phyloP scores from a whole-genome alignment of 2,113 vertebrate species.

The Ophiodon elongatus region DNA sequence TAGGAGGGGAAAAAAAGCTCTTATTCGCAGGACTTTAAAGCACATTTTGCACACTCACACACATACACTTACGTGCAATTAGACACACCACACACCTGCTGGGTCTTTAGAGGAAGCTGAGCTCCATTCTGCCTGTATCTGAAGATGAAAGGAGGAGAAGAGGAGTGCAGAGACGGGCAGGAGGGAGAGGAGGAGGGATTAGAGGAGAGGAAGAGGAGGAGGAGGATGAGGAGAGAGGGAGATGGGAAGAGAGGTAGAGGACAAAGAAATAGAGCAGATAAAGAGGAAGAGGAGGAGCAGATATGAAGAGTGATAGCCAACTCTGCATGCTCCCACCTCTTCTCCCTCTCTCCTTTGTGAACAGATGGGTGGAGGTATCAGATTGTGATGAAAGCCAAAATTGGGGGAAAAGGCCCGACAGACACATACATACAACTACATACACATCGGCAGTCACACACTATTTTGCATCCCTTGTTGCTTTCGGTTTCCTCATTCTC shows the following conservation, averaged over 20 bases:
- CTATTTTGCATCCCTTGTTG: constrained; percentile 37
- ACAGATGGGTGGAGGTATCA: constrained; percentile 83
- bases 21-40: constrained; percentile 53
- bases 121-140: constrained; percentile 53
- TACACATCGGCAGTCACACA: constrained; percentile 19
- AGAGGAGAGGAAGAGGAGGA: constrained; percentile 44
- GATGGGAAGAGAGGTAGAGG: constrained; percentile 42
- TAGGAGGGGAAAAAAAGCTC: constrained; percentile 1
- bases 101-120: constrained; percentile 67
- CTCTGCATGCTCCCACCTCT: constrained; percentile 61
- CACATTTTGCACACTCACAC: constrained; percentile 54
- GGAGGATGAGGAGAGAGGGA: constrained; percentile 49
- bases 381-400: constrained; percentile 73
- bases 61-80: constrained; percentile 63
- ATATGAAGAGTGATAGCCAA: constrained; percentile 61
- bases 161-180: constrained; percentile 36
- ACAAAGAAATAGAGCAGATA: constrained; percentile 68
- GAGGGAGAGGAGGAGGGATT: constrained; percentile 51
- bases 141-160: constrained; percentile 71
- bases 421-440: constrained; percentile 17
- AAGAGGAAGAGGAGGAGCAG: constrained; percentile 66
- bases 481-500: constrained; percentile 19
- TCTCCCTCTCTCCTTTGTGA: constrained; percentile 64
- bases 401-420: constrained; percentile 18
- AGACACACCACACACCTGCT: constrained; percentile 76